Evolutionary conservation across 2,888 invertebrate genomes (phyloP).

Genomic region (Xylocampa areola): DNA sequence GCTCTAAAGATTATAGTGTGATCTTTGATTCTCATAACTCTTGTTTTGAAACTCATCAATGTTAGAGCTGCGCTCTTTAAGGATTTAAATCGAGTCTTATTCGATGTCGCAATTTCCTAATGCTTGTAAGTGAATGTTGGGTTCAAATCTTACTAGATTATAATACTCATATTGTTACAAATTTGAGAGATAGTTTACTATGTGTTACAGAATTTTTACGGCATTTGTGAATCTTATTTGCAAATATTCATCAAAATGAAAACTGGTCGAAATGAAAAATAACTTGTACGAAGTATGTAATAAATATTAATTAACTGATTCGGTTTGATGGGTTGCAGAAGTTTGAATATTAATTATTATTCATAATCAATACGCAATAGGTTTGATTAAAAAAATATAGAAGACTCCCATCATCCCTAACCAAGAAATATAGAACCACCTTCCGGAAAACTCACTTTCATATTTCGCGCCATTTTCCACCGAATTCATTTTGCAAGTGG

Average conservation of each 20-base stretch:
- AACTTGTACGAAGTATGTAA: too few relatives aligned
- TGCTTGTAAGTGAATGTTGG: background rate
- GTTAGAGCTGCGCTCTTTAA: conserved; percentile 1
- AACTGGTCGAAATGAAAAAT: too few relatives aligned
- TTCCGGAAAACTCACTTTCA: conserved; percentile 13
- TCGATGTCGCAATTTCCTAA: background rate
- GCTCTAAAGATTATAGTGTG: conserved; percentile 51
- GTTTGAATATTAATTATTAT: too few relatives aligned
- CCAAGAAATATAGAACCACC: background rate
- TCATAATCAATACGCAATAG: too few relatives aligned
- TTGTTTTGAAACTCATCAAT: conserved; percentile 29
- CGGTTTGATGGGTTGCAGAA: too few relatives aligned
- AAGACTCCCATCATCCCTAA: too few relatives aligned
- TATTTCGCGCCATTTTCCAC: conserved; percentile 59
- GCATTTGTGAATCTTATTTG: background rate
- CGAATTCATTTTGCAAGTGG: conserved; percentile 70
- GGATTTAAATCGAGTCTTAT: conserved; percentile 9
- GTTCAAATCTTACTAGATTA: conserved; percentile 13
- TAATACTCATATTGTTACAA: background rate
- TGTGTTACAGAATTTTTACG: background rate
- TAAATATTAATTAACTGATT: too few relatives aligned
- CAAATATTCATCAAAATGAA: too few relatives aligned
- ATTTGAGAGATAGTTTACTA: background rate
- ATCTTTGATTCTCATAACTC: conserved; percentile 37
- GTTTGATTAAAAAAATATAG: too few relatives aligned